Evolutionary conservation across 1,140 invertebrate species (phyloP).

Genomic region (Elymnias hypermnestra): DNA sequence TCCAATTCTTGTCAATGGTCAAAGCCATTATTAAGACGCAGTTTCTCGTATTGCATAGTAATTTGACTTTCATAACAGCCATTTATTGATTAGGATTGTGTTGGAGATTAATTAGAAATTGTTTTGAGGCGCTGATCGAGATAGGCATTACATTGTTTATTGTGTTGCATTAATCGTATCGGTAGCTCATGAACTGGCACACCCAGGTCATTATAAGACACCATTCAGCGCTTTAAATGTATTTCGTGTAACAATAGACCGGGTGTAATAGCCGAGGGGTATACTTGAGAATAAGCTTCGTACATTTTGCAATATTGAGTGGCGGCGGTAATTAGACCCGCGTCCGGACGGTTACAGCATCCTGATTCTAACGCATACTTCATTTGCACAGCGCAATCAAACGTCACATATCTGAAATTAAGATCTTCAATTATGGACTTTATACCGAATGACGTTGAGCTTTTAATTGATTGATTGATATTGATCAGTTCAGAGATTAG

Average conservation of each 20-base stretch:
- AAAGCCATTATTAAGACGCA: constrained; percentile 30
- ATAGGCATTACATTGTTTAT: constrained; percentile 58
- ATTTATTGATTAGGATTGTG: constrained; percentile 52
- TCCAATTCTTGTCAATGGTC: constrained; percentile 28
- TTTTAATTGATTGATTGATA: constrained; percentile 13
- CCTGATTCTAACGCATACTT: constrained; percentile 64
- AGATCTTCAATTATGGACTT: constrained; percentile 22
- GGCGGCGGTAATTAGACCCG: constrained; percentile 67
- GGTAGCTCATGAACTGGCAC: constrained; percentile 49
- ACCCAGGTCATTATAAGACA: constrained; percentile 59
- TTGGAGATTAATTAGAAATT: constrained; percentile 60
- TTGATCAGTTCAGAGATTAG: constrained; percentile 8
- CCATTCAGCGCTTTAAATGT: constrained; percentile 55
- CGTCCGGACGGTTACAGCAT: constrained; percentile 69
- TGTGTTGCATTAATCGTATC: constrained; percentile 42
- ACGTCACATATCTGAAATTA: constrained; percentile 21
- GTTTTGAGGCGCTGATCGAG: constrained; percentile 38
- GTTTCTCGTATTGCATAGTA: constrained; percentile 21
- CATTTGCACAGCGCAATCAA: constrained; percentile 16
- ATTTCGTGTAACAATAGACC: constrained; percentile 60
- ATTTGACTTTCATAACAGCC: constrained; percentile 54
- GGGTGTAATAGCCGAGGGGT: constrained; percentile 62
- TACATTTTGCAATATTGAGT: constrained; percentile 70
- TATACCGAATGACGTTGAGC: constrained; percentile 15
- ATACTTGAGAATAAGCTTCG: constrained; percentile 57